Evolutionary conservation across 2,113 vertebrate genomes (phyloP).

Genomic region (Indicator indicator): DNA sequence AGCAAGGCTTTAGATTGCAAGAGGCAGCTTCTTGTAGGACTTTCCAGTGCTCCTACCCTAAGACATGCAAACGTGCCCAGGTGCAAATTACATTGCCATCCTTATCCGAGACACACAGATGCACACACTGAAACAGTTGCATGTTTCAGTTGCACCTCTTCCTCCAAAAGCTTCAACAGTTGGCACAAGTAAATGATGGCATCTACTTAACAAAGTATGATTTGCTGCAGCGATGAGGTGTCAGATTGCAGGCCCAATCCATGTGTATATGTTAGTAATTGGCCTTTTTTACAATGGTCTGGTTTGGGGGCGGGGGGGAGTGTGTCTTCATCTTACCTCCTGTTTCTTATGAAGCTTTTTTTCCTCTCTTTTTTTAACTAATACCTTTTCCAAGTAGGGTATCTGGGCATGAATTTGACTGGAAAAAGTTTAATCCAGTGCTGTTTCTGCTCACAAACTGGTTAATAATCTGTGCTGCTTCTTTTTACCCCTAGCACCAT

Average conservation of each 20-base stretch:
- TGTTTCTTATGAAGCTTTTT: neutral
- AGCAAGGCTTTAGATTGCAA: neutral
- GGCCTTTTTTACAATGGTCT: neutral
- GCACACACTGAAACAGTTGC: neutral
- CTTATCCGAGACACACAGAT: neutral
- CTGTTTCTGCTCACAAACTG: neutral
- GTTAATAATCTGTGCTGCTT: neutral
- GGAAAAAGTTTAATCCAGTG: neutral
- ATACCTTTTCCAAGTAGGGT: neutral
- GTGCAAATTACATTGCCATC: neutral
- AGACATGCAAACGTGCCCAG: neutral
- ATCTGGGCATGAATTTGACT: neutral
- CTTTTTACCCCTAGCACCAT: neutral
- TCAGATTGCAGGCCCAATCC: neutral
- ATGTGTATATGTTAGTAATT: neutral
- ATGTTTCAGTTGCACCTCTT: neutral
- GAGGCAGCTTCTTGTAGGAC: neutral
- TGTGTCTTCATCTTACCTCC: neutral
- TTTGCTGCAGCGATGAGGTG: neutral
- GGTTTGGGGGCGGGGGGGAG: rapidly evolving
- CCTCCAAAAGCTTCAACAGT: neutral
- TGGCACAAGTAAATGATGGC: neutral
- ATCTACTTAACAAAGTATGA: neutral
- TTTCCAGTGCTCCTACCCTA: neutral
- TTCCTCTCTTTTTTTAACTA: neutral